phyloP scores from a whole-genome alignment of 2,797 vertebrate species.

The Manis pentadactyla region DNA sequence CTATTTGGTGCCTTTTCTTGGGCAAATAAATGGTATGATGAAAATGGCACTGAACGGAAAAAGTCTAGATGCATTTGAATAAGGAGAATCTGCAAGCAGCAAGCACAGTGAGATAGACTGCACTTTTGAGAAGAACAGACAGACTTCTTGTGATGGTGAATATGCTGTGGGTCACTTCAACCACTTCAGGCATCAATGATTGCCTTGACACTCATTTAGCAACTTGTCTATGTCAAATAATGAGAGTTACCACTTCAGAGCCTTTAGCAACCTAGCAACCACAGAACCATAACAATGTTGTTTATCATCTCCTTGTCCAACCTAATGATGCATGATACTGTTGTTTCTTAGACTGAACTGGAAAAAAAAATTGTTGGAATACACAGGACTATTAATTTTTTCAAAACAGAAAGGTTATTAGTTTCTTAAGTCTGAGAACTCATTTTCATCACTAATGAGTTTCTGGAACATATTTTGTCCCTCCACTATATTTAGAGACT shows the following conservation, averaged over 20 bases:
- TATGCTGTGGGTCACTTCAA: not conserved
- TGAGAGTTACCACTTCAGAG: constrained; percentile 73
- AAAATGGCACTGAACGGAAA: not conserved
- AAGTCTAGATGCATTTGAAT: not conserved
- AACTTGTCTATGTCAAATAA: constrained; percentile 78
- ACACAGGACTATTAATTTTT: constrained; percentile 56
- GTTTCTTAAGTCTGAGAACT: constrained; percentile 46
- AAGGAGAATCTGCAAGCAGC: not conserved
- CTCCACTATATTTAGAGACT: not conserved
- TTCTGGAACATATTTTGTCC: constrained; percentile 28
- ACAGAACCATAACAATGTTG: constrained; percentile 58
- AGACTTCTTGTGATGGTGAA: not conserved
- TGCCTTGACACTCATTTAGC: constrained; percentile 72
- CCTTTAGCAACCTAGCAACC: constrained; percentile 75
- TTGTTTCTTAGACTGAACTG: constrained; percentile 61
- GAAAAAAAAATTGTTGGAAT: constrained; percentile 15
- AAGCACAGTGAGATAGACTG: not conserved
- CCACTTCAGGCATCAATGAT: constrained; percentile 69
- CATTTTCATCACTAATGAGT: constrained; percentile 65
- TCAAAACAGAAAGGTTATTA: constrained; percentile 62
- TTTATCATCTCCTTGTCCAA: constrained; percentile 75
- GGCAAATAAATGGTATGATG: not conserved
- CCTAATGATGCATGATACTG: constrained; percentile 70
- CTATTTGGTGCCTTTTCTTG: not conserved
- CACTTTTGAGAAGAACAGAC: not conserved